A percentile compares a stretch with the other conserved stretches of the same genome.
Evolutionary conservation across 2,113 vertebrate species (phyloP).

Genomic region (Cyphomyrus discorhynchus): DNA sequence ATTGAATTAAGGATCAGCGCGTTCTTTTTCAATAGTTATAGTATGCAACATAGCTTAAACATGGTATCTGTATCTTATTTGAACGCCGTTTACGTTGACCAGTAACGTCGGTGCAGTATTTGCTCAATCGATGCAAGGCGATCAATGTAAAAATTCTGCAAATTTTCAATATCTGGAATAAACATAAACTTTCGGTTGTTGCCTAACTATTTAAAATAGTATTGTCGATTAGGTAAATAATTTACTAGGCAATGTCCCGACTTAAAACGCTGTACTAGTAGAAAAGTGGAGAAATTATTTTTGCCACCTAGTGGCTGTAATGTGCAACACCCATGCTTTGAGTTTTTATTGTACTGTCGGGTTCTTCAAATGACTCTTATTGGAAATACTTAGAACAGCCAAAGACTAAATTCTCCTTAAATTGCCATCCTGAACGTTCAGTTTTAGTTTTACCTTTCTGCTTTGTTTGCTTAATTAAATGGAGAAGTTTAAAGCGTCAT

Average conservation of each 20-base stretch:
- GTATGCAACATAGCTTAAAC: background rate
- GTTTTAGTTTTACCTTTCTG: background rate
- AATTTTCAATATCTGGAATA: background rate
- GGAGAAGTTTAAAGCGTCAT: background rate
- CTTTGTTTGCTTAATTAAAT: background rate
- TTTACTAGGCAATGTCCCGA: background rate
- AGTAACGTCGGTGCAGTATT: background rate
- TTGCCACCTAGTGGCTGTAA: constrained; percentile 11
- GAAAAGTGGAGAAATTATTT: background rate
- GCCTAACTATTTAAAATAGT: background rate
- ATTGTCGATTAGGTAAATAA: background rate
- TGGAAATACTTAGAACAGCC: background rate
- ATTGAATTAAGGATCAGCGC: background rate
- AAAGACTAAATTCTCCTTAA: background rate
- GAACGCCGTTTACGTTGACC: background rate
- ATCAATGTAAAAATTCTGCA: background rate
- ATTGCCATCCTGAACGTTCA: background rate
- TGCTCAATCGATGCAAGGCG: background rate
- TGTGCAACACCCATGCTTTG: background rate
- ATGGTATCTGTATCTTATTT: background rate
- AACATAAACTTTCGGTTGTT: background rate
- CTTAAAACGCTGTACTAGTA: background rate
- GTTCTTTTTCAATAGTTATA: background rate
- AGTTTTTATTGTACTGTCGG: background rate
- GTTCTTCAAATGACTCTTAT: background rate